Base-by-base conservation (phyloP, 2,797 vertebrate species). In the Pygocentrus nattereri region DNA sequence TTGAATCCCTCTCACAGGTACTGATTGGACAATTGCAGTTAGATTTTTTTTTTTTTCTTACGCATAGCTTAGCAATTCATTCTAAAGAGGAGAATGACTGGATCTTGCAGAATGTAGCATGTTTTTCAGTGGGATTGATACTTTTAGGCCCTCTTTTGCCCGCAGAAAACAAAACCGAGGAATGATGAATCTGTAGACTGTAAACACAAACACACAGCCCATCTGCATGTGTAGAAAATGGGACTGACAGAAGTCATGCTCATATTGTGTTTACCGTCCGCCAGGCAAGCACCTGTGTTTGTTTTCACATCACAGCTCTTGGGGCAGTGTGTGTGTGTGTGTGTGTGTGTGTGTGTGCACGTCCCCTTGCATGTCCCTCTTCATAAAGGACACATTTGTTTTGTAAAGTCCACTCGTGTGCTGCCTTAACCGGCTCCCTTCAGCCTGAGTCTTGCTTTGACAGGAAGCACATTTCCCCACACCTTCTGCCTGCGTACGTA, bases 401-500 rank as follows among this genome's bases (percentile, higher is more conserved):
- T 80, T 50, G 84, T 78, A 75, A 84, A 82, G 62, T 74, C 56
- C 6, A 58, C 62, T 44, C 62, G 30, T 62, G 59, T 74, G 75
- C 65, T 41, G 68, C 76, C 65, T 13, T 41, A 50, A 58, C 79
- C 30, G 38, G 7, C 61, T 10, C 18, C 44, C 25, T 2, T 76
- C 47, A 47, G 25, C 38, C 27, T 18, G 41, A 25, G 18, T 47
- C 61, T 44, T 41, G 21, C 16, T 79, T 58, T 69, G 61, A 84
- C 76, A 79, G 72, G 56, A 82, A 78, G 64, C 38, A n/a, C 79
- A 76, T 81, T 61, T 59, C 30, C 34, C 56, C 70, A 94, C 94
- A 92, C 94, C 94, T 95, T 94, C 52, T 52, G 58, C 41, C 16
- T 59, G 31, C 13, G 27, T 62, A 62, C 72, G 69, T 61, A 79